Percentiles rank a stretch among this genome's conserved stretches.
These are phyloP conservation scores for Pseudorectes ferrugineus DNA, from an alignment of 2,113 vertebrate genomes.

Conservation along the genomic window DNA sequence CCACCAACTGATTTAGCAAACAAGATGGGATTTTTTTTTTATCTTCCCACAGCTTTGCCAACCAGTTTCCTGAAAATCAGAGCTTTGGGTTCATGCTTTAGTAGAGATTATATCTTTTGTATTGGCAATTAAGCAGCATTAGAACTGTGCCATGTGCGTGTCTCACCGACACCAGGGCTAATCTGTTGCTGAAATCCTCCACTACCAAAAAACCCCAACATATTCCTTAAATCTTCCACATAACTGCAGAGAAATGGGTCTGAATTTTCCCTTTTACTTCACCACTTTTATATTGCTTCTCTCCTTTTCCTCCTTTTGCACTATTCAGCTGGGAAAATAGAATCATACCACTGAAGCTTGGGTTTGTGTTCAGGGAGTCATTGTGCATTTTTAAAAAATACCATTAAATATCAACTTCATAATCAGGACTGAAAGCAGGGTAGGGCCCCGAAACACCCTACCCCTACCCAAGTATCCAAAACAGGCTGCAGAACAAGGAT, in stretches of 20 bases:
- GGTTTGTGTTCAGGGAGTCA: not conserved
- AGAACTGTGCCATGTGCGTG: not conserved
- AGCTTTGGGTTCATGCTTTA: not conserved
- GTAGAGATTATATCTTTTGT: not conserved
- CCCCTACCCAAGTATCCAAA: not conserved
- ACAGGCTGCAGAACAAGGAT: not conserved
- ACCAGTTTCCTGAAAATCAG: conserved; percentile 11
- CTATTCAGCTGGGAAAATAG: not conserved
- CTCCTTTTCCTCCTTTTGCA: not conserved
- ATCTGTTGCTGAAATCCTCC: not conserved
- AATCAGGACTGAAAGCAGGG: not conserved
- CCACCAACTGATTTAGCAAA: conserved; percentile 40
- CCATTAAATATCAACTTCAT: not conserved
- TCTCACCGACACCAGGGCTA: not conserved
- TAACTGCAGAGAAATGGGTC: not conserved
- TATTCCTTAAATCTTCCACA: not conserved
- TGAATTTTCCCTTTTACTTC: not conserved
- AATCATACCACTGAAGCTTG: not conserved
- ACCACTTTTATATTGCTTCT: not conserved
- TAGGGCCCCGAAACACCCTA: not conserved
- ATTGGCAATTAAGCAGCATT: not conserved
- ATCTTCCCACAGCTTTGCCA: conserved; percentile 25
- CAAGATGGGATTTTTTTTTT: not conserved
- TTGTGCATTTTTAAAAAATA: not conserved
- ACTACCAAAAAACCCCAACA: not conserved